phyloP scores from a whole-genome alignment of 1,140 invertebrate species.

The Heliconius hermathena region DNA sequence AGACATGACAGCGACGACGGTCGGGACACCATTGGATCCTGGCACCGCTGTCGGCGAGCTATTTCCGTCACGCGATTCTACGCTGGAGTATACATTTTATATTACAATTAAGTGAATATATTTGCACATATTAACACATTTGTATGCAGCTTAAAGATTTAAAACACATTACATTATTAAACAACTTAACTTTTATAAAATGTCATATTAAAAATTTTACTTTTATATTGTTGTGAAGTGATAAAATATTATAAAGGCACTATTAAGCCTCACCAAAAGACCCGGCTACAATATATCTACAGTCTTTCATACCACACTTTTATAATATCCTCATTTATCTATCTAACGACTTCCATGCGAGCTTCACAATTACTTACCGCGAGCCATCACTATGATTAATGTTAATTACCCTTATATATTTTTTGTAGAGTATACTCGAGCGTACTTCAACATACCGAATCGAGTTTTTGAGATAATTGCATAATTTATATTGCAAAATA shows the following conservation, averaged over 20 bases:
- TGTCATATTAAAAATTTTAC: too few relatives aligned
- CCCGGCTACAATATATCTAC: not conserved
- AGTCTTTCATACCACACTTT: not conserved
- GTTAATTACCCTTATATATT: constrained; percentile 56
- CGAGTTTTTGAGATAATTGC: not conserved
- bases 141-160: not conserved
- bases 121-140: not conserved
- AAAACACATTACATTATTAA: not conserved
- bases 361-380: constrained; percentile 21
- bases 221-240: too few relatives aligned
- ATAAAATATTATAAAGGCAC: not conserved
- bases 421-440: not conserved
- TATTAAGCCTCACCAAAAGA: not conserved
- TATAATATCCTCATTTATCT: constrained; percentile 18
- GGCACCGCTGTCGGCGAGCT: constrained; percentile 49
- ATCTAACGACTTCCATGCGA: constrained; percentile 22
- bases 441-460: not conserved
- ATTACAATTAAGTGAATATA: constrained; percentile 8
- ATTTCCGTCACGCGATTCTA: constrained; percentile 60
- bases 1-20: constrained; percentile 58
- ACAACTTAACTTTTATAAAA: too few relatives aligned
- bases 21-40: constrained; percentile 55
- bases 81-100: constrained; percentile 10
- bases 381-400: constrained; percentile 67
- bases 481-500: too few relatives aligned